phyloP scores from a whole-genome alignment of 2,113 vertebrate species.

The Papio anubis region DNA sequence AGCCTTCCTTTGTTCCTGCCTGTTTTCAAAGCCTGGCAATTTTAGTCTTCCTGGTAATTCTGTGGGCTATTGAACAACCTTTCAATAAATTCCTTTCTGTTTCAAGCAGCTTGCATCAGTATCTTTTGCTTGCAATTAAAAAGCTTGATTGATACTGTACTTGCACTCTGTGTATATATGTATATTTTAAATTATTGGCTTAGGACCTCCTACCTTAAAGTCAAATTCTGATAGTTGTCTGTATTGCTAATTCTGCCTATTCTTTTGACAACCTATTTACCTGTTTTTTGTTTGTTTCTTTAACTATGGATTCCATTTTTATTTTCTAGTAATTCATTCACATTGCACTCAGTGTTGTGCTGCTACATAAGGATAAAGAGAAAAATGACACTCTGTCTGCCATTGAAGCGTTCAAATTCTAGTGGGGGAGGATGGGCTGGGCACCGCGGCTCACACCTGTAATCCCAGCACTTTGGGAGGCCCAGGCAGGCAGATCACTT shows the following conservation, averaged over 20 bases:
- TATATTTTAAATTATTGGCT: slow-evolving; percentile 10
- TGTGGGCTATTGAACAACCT: neutral
- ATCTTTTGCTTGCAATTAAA: neutral
- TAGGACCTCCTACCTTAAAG: neutral
- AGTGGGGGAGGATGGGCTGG: no score
- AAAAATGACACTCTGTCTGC: neutral
- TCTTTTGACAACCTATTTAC: neutral
- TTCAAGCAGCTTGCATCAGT: neutral
- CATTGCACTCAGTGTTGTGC: neutral
- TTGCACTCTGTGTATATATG: neutral
- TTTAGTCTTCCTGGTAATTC: slow-evolving; percentile 31
- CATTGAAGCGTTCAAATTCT: neutral
- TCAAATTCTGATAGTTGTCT: neutral
- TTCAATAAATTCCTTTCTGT: slow-evolving; percentile 8
- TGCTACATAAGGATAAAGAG: neutral
- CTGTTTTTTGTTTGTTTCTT: neutral
- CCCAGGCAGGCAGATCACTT: no score
- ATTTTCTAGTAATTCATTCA: slow-evolving; percentile 36
- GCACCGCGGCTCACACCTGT: no score
- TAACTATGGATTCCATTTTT: neutral
- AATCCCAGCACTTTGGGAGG: no score
- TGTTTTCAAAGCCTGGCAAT: slow-evolving; percentile 11
- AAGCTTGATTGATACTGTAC: neutral
- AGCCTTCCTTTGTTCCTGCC: slow-evolving; percentile 22
- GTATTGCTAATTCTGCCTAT: neutral